Base-by-base conservation (phyloP, 1,140 invertebrate species). In the Drosophila ananassae region DNA sequence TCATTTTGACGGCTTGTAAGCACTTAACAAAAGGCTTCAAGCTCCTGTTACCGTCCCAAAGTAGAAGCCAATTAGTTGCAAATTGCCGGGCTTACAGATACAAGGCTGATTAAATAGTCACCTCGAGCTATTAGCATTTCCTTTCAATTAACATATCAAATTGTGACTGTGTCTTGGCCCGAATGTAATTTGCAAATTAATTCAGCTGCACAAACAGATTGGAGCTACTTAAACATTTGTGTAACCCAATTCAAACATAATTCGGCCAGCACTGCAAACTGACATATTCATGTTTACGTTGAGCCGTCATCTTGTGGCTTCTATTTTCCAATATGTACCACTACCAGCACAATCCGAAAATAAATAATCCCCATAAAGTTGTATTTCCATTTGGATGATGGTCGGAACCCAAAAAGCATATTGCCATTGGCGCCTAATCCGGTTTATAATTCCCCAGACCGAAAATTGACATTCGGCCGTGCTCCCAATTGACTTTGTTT, bases 111-210 rank as follows among this genome's bases (percentile, higher is more conserved):
- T 68, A 57, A 69, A 57, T 13, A 17, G 59, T 24, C n/a, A 41
- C 63, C 51, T 24, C n/a, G 13, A 50, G 63, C 21, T 48, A 69
- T 57, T 69, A 34, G 32, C 63, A 69, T 68, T 68, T 69, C 63
- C 41, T 32, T 56, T 37, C 50, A 57, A 57, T 57, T 55, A 56
- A 68, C 24, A 24, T 5, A 3, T 25, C 17, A 24, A 44, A 12
- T 13, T 17, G 1, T 28, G 13, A 34, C 32, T 59, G 57, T 34
- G 51, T 59, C 39, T 58, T 58, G n/a, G 9, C 10, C 6, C 48
- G 6, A 10, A 48, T 46, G 63, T 51, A 69, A 56, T 87, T 87
- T 87, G 78, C 71, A 78, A 85, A 85, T 85, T 82, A 73, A 55
- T 66, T 82, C 62, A 76, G 79, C 73, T 75, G 78, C 61, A 54